Percentiles rank a stretch among this genome's conserved stretches.
Conservation (phyloP, 2,888 invertebrate species). For the Xestia c-nigrum region DNA sequence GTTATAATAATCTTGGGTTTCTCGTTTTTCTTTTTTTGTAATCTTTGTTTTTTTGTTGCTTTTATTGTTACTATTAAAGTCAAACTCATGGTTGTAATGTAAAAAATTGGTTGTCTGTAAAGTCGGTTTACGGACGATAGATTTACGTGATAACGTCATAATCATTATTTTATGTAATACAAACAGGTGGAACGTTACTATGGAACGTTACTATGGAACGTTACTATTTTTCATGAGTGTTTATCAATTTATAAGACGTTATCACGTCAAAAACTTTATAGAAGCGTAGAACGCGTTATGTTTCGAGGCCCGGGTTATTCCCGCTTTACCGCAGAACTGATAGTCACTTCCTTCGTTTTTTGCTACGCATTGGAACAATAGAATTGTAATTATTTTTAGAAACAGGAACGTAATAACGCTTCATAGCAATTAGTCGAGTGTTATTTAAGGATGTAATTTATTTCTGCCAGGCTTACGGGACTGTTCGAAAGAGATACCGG, state of each 20-base stretch:
- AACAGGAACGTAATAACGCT: slow-evolving; percentile 4
- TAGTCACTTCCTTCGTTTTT: slow-evolving; percentile 45
- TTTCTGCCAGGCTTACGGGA: background rate
- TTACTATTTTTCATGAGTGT: too few relatives aligned
- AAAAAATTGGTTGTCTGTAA: too few relatives aligned
- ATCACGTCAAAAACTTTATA: slow-evolving; percentile 22
- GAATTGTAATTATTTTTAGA: slow-evolving; percentile 30
- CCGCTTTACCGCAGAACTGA: slow-evolving; percentile 44
- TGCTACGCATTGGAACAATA: slow-evolving; percentile 19
- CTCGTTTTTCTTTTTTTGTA: background rate
- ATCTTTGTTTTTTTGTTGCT: background rate
- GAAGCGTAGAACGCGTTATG: background rate
- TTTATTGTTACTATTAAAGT: slow-evolving; percentile 21
- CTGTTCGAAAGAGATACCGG: too few relatives aligned
- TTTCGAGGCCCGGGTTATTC: slow-evolving; percentile 40
- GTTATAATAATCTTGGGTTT: slow-evolving; percentile 23
- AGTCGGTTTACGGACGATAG: too few relatives aligned
- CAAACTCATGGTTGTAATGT: slow-evolving; percentile 12
- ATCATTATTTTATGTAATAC: too few relatives aligned
- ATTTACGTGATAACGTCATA: too few relatives aligned
- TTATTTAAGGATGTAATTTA: background rate
- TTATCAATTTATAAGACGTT: too few relatives aligned
- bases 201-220: too few relatives aligned
- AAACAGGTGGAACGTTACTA: too few relatives aligned
- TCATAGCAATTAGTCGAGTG: background rate